Conservation (phyloP, 2,888 invertebrate genomes). For the Anarsia innoxiella region DNA sequence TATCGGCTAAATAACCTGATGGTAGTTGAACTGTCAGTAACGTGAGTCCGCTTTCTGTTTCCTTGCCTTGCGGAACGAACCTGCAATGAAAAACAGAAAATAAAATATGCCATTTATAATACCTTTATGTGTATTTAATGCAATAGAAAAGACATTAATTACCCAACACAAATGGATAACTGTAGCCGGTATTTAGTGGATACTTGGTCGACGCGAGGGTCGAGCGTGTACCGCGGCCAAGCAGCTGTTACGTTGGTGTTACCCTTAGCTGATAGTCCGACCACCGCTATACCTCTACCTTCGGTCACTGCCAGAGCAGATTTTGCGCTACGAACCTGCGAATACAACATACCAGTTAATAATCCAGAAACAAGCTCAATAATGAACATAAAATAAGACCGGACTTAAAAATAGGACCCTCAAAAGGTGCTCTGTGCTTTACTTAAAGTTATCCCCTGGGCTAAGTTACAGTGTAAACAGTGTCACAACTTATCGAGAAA, state of each 20-base stretch:
- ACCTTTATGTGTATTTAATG: neutral
- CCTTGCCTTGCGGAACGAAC: conserved; percentile 78
- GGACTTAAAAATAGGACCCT: too few relatives aligned
- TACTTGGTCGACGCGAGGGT: conserved; percentile 89
- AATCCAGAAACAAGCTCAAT: too few relatives aligned
- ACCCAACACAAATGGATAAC: conserved; percentile 88
- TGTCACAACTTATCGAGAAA: too few relatives aligned
- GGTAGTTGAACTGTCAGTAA: conserved; percentile 93
- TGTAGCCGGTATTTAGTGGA: conserved; percentile 85
- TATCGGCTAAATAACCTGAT: conserved; percentile 91
- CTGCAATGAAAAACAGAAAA: conserved; percentile 43
- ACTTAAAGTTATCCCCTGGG: too few relatives aligned
- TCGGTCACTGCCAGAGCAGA: conserved; percentile 83
- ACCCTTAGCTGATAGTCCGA: conserved; percentile 86
- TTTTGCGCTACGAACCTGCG: conserved; percentile 64
- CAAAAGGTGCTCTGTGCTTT: too few relatives aligned
- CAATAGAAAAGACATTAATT: conserved; percentile 1
- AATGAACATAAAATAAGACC: too few relatives aligned
- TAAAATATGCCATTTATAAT: too few relatives aligned
- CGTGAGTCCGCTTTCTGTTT: conserved; percentile 89
- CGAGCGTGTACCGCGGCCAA: conserved; percentile 90
- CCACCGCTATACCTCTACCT: conserved; percentile 86
- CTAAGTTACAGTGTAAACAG: too few relatives aligned
- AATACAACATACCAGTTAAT: too few relatives aligned
- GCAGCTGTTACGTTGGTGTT: conserved; percentile 91